Base-by-base conservation (phyloP, 1,140 invertebrate genomes). In the Drosophila ogumai region DNA sequence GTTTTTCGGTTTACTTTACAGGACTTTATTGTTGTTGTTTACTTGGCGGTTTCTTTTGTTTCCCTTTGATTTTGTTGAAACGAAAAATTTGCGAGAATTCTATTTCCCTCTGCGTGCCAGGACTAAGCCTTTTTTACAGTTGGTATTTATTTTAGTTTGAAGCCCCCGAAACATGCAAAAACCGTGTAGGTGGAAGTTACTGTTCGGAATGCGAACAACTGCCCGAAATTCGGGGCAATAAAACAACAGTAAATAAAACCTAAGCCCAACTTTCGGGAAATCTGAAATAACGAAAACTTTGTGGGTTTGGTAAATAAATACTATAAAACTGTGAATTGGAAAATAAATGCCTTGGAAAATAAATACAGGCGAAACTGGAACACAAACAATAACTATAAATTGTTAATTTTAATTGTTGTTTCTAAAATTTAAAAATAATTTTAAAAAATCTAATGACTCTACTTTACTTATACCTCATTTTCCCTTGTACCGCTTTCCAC, bases 31-130 rank as follows among this genome's bases (percentile, higher is more conserved):
- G 22, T 60, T 75, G 43, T 60, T 79, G 81, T 85, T 85, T 85
- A 77, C 73, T 77, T 65, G 75, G 72, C 72, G 61, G 61, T 64
- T 76, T 46, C 81, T 72, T 80, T 85, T 75, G 81, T 80, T 84
- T 76, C 55, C 61, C 64, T 68, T 79, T 85, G 76, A 85, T 76
- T 80, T 80, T 77, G 58, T 67, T 64, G 31, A 15, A 63, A 60
- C 47, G 65, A 40, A 73, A 46, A 52, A 66, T 66, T 69, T 52
- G 46, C 47, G 32, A 22, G 46, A 72, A 41, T 43, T 71, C 28
- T 36, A 40, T 55, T 79, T 58, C 65, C 75, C 63, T 38, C 64
- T 58, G 60, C 52, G 43, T n/a, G 44, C 34, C 46, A 31, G 22
- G 47, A 22, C 6, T 55, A 59, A 59, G 66, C 44, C 66, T 47